Percentiles rank a stretch among this genome's conserved stretches.
These are phyloP conservation scores for Lepus oiostolus DNA, from an alignment of 2,797 vertebrate genomes.

Conservation along the genomic window DNA sequence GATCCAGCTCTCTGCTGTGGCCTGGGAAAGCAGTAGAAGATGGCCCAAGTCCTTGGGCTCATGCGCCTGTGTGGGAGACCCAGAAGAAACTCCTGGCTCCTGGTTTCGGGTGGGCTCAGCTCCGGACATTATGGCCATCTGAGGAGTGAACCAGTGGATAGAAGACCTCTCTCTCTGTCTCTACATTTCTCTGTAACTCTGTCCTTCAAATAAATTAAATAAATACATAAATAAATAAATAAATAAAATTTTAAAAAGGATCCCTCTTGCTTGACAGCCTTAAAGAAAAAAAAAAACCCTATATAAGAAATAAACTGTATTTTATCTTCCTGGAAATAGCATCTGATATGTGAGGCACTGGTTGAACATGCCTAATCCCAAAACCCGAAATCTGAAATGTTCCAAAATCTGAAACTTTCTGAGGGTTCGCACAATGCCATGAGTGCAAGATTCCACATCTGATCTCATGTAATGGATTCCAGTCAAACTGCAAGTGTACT, in stretches of 20 bases:
- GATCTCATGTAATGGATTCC: not conserved
- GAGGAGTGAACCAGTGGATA: no score
- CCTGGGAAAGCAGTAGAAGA: no score
- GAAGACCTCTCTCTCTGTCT: no score
- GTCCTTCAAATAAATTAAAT: no score
- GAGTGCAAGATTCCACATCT: not conserved
- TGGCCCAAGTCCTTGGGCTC: no score
- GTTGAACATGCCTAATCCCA: not conserved
- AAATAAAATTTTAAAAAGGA: not conserved
- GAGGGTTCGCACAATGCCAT: not conserved
- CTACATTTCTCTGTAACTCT: no score
- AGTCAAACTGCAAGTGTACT: not conserved
- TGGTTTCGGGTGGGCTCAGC: no score
- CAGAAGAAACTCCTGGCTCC: no score
- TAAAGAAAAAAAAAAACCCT: conserved; percentile 13
- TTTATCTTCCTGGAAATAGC: not conserved
- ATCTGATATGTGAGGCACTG: not conserved
- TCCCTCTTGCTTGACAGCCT: not conserved
- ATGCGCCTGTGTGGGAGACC: no score
- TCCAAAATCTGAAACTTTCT: not conserved
- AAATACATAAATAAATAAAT: no score
- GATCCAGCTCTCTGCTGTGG: no score
- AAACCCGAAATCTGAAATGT: not conserved
- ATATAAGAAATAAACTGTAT: not conserved
- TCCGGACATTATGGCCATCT: no score